A percentile compares a stretch with the other conserved stretches of the same genome.
Evolutionary conservation across 2,113 vertebrate species (phyloP).

Genomic region (Phocoena sinus): DNA sequence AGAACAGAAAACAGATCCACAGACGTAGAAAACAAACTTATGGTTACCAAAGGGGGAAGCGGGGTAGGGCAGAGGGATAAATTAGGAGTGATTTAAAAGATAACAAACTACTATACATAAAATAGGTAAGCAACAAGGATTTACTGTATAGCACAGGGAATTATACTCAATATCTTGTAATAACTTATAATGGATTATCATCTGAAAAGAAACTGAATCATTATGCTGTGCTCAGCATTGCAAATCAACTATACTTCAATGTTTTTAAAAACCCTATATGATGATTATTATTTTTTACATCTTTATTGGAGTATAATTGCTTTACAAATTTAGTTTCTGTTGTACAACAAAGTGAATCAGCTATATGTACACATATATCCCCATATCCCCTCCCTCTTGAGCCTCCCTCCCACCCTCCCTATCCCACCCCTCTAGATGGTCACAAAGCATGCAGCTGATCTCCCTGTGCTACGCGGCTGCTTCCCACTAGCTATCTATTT

Average conservation of each 20-base stretch:
- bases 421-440: too few species aligned
- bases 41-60: background rate
- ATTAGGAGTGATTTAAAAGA: background rate
- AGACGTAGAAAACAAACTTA: background rate
- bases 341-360: too few species aligned
- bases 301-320: too few species aligned
- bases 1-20: background rate
- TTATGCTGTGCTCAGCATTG: background rate
- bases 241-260: background rate
- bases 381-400: too few species aligned
- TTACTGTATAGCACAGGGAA: background rate
- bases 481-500: too few species aligned
- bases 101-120: background rate
- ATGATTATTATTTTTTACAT: background rate
- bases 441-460: too few species aligned
- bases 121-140: background rate
- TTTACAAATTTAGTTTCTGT: too few species aligned
- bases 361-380: too few species aligned
- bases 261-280: too few species aligned
- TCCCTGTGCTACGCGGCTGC: fast-evolving
- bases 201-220: background rate
- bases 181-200: background rate
- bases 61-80: background rate
- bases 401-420: too few species aligned
- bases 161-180: background rate